These are phyloP conservation scores for Drosophila kohkoa DNA, from an alignment of 1,140 invertebrate genomes.

Conservation along the genomic window DNA sequence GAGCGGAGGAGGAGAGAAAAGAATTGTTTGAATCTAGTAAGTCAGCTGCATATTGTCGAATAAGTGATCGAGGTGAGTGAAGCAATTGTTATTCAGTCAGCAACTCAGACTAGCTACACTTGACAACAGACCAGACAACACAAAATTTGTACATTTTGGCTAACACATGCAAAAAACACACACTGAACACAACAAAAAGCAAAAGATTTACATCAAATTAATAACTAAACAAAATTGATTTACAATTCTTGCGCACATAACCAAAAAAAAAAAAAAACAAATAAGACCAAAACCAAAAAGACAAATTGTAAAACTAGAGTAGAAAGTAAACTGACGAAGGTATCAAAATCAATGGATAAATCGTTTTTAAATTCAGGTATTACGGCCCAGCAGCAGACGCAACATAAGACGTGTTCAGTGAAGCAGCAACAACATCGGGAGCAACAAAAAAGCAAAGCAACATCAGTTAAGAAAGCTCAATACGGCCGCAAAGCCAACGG, in stretches of 20 bases:
- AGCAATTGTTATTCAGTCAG: conserved; percentile 8
- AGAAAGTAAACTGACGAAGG: neutral
- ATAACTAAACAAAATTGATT: too few relatives aligned
- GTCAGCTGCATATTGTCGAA: conserved; percentile 8
- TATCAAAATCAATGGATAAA: conserved; percentile 25
- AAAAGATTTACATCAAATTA: too few relatives aligned
- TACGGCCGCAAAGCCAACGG: conserved; percentile 18
- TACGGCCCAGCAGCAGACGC: conserved; percentile 15
- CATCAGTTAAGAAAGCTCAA: neutral
- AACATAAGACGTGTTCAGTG: neutral
- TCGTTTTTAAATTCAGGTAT: conserved; percentile 46
- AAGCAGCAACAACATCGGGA: conserved; percentile 15
- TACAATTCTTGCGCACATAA: neutral
- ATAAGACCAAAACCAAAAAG: neutral
- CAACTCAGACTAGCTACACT: conserved; percentile 48
- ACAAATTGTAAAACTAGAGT: conserved; percentile 5
- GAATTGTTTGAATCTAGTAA: conserved; percentile 2
- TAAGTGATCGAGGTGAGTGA: conserved; percentile 7
- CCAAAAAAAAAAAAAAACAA: neutral
- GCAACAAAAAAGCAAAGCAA: neutral
- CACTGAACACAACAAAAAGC: neutral
- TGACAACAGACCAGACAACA: conserved; percentile 47
- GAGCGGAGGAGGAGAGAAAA: neutral
- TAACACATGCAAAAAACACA: conserved; percentile 21
- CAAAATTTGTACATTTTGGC: conserved; percentile 70